phyloP scores from a whole-genome alignment of 2,113 vertebrate genomes.

The Corythornis madagascariensis region DNA sequence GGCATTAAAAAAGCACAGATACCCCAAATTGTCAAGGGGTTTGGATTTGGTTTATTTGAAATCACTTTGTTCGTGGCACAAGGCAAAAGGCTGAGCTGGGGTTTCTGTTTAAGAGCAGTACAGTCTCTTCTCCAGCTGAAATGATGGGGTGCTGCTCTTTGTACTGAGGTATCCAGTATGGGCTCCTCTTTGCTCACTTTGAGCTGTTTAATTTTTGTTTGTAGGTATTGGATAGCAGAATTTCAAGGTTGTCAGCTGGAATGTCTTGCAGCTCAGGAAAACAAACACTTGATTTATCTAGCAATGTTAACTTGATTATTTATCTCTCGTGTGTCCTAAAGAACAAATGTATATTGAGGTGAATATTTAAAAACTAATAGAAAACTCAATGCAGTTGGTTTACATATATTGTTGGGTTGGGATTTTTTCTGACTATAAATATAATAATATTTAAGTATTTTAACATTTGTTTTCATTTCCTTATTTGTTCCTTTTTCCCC shows the following conservation, averaged over 20 bases:
- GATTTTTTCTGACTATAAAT: conserved; percentile 15
- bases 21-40: background rate
- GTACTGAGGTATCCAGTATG: background rate
- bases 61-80: background rate
- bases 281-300: background rate
- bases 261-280: conserved; percentile 43
- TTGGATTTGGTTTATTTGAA: background rate
- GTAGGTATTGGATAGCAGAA: background rate
- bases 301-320: conserved; percentile 15
- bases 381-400: conserved; percentile 18
- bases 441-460: conserved; percentile 54
- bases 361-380: conserved; percentile 53
- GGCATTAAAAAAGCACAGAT: background rate
- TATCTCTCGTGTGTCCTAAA: conserved; percentile 31
- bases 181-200: background rate
- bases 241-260: background rate
- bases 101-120: background rate
- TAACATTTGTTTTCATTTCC: background rate
- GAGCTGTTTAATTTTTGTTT: background rate
- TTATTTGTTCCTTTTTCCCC: background rate
- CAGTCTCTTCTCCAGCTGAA: background rate
- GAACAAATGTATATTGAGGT: conserved; percentile 47
- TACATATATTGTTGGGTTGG: background rate
- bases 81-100: background rate
- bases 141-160: background rate